Conservation (phyloP, 2,888 invertebrate genomes). For the Ischnus inquisitorius region DNA sequence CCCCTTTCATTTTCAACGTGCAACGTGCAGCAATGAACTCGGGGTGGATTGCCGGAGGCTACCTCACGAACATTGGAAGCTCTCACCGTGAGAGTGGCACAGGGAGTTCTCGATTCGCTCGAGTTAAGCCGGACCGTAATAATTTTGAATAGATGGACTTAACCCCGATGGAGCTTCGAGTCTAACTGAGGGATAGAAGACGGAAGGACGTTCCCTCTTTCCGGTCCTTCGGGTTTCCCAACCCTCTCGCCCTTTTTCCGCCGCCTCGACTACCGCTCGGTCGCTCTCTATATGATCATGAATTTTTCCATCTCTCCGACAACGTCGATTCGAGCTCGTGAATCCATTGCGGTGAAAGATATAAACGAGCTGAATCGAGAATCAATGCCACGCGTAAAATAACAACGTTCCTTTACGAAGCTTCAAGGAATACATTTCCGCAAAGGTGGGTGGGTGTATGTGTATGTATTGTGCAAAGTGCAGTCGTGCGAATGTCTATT, state of each 20-base stretch:
- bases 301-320: conserved; percentile 32
- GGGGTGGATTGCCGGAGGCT: conserved; percentile 48
- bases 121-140: conserved; percentile 75
- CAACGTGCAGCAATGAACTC: conserved; percentile 41
- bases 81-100: conserved; percentile 18
- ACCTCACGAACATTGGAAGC: conserved; percentile 25
- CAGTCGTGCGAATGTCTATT: conserved; percentile 49
- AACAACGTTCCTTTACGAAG: background rate
- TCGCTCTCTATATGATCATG: conserved; percentile 32
- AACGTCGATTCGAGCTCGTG: conserved; percentile 1
- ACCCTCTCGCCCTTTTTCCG: conserved; percentile 29
- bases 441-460: background rate
- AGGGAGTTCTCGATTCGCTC: conserved; percentile 59
- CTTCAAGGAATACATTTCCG: background rate
- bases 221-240: conserved; percentile 33
- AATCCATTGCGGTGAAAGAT: conserved; percentile 54
- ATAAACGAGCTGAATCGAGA: conserved; percentile 57
- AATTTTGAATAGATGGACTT: conserved; percentile 76
- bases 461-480: conserved; percentile 10
- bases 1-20: conserved; percentile 32
- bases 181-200: conserved; percentile 43
- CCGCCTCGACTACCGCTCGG: background rate
- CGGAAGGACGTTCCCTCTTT: conserved; percentile 50
- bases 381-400: conserved; percentile 32
- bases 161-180: conserved; percentile 68